These are phyloP conservation scores for Osedax fenrisi DNA, from an alignment of 2,888 invertebrate species.

Conservation along the genomic window DNA sequence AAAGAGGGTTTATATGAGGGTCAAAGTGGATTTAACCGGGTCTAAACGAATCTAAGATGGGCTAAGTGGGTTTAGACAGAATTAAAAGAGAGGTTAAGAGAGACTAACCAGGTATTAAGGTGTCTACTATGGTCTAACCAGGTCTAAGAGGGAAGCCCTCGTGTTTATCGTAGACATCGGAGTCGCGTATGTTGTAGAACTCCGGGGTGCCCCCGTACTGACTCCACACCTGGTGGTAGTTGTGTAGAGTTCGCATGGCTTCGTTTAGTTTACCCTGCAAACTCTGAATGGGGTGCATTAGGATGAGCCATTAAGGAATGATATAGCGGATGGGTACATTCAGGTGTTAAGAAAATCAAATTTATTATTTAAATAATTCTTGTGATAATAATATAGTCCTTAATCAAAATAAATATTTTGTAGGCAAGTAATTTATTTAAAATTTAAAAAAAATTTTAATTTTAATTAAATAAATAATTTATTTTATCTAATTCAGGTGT, in stretches of 20 bases:
- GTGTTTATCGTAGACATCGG: conserved; percentile 63
- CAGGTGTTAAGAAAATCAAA: no score
- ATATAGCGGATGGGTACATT: no score
- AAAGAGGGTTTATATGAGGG: neutral
- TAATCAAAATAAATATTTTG: no score
- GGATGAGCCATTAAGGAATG: no score
- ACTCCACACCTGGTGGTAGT: conserved; percentile 89
- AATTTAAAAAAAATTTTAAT: no score
- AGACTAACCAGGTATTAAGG: neutral
- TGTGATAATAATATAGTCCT: no score
- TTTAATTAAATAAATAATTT: no score
- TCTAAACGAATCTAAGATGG: conserved; percentile 57
- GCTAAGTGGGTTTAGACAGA: neutral
- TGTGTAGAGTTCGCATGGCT: conserved; percentile 81
- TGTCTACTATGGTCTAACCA: conserved; percentile 44
- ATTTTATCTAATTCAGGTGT: no score
- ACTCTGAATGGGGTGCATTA: conserved; percentile 50
- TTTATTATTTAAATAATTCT: no score
- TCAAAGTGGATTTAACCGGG: conserved; percentile 53
- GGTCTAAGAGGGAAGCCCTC: conserved; percentile 88
- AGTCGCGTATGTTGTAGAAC: conserved; percentile 77
- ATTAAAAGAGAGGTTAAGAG: neutral
- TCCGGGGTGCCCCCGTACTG: conserved; percentile 96
- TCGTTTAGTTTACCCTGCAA: conserved; percentile 69
- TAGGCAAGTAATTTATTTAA: neutral